Evolutionary conservation across 2,888 invertebrate genomes (phyloP).

Genomic region (Danaus chrysippus): DNA sequence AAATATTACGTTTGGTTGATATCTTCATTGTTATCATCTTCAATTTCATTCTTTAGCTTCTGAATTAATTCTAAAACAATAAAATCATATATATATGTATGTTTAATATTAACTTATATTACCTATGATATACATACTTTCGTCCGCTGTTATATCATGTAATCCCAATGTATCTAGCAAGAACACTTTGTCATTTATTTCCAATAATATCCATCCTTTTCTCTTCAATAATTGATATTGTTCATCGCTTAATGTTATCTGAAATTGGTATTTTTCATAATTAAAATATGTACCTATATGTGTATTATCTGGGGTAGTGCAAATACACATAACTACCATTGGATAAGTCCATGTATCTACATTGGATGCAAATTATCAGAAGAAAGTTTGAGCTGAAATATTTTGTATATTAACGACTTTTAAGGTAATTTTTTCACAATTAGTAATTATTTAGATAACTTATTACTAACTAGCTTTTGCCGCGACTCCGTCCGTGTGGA

Average conservation of each 20-base stretch:
- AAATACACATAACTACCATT: too few species aligned
- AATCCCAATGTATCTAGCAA: conserved; percentile 61
- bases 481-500: too few species aligned
- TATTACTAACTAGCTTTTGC: too few species aligned
- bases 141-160: conserved; percentile 62
- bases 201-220: conserved; percentile 68
- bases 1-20: conserved; percentile 23
- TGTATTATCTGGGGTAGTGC: too few species aligned
- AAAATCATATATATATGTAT: not conserved
- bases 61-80: conserved; percentile 53
- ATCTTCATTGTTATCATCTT: conserved; percentile 18
- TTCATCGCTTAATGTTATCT: conserved; percentile 66
- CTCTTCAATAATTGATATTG: conserved; percentile 61
- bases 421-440: too few species aligned
- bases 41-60: conserved; percentile 48
- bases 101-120: not conserved
- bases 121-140: conserved; percentile 45
- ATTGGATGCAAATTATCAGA: too few species aligned
- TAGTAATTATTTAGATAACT: too few species aligned
- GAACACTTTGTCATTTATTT: conserved; percentile 59
- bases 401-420: too few species aligned
- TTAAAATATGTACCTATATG: not conserved
- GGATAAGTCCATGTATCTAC: too few species aligned
- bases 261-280: conserved; percentile 21
- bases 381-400: too few species aligned